These are phyloP conservation scores for Cephus nigrinus DNA, from an alignment of 2,888 invertebrate genomes.

Conservation along the genomic window DNA sequence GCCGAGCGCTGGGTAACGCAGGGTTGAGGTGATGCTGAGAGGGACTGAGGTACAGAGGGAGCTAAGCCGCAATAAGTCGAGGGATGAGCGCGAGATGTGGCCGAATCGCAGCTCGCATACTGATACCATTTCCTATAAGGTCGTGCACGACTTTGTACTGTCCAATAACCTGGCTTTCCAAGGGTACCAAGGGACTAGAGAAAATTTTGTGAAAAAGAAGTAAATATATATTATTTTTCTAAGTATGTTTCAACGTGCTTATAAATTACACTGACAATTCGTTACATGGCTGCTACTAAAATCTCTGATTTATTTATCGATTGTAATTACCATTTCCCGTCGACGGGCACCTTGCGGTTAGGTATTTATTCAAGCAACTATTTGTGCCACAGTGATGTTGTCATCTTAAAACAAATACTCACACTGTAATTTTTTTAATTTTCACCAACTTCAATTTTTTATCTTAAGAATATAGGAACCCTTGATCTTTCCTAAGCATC, in stretches of 20 bases:
- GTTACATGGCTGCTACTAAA: background rate
- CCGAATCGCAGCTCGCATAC: constrained; percentile 65
- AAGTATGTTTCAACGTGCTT: background rate
- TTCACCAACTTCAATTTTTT: background rate
- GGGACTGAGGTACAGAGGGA: constrained; percentile 38
- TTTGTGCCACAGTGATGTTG: background rate
- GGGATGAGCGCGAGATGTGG: constrained; percentile 66
- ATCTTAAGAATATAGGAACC: background rate
- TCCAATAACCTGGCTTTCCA: background rate
- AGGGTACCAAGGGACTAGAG: background rate
- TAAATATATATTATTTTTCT: background rate
- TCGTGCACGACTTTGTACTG: background rate
- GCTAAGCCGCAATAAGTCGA: constrained; percentile 67
- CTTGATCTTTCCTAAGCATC: background rate
- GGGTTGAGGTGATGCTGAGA: constrained; percentile 28
- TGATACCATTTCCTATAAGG: constrained; percentile 55
- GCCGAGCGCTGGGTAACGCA: constrained; percentile 20
- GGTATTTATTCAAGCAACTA: background rate
- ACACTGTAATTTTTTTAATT: too few relatives aligned
- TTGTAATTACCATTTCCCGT: background rate
- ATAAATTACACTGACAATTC: background rate
- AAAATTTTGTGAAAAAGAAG: background rate
- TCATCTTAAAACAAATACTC: too few relatives aligned
- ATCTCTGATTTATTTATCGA: background rate
- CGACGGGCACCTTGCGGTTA: background rate